Percentiles rank a stretch among this genome's conserved stretches.
Conservation (phyloP, 2,113 vertebrate genomes). For the Forbesichthys agassizii region DNA sequence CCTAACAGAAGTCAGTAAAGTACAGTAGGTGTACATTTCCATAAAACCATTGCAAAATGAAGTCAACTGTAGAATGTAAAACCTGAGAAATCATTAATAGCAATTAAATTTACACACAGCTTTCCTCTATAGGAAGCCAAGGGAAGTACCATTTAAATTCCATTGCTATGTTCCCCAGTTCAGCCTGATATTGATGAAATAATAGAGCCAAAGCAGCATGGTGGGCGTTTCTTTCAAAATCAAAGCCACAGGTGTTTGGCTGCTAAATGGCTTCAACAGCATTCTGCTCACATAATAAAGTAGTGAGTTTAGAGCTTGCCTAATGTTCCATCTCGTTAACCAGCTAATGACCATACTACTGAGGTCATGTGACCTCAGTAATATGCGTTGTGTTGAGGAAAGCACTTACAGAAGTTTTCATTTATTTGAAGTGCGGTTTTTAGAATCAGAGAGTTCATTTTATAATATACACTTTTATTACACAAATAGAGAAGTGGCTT, state of each 20-base stretch:
- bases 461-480: not conserved
- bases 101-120: too few species aligned
- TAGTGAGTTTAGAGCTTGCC: slow-evolving; percentile 47
- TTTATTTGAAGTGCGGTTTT: not conserved
- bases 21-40: not conserved
- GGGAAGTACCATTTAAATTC: slow-evolving; percentile 4
- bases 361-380: too few species aligned
- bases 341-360: slow-evolving; percentile 39
- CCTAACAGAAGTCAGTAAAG: too few species aligned
- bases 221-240: slow-evolving; percentile 41
- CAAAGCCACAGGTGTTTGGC: slow-evolving; percentile 56
- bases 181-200: slow-evolving; percentile 43
- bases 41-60: slow-evolving; percentile 20
- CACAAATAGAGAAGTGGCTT: not conserved
- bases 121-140: too few species aligned
- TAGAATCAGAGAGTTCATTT: not conserved
- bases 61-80: slow-evolving; percentile 12
- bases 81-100: not conserved
- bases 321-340: slow-evolving; percentile 59
- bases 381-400: too few species aligned
- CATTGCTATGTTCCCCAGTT: not conserved
- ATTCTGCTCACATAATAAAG: slow-evolving; percentile 54
- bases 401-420: not conserved
- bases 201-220: slow-evolving; percentile 15
- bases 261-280: slow-evolving; percentile 48